Evolutionary conservation across 1,140 invertebrate genomes (phyloP).

Genomic region (Battus philenor): DNA sequence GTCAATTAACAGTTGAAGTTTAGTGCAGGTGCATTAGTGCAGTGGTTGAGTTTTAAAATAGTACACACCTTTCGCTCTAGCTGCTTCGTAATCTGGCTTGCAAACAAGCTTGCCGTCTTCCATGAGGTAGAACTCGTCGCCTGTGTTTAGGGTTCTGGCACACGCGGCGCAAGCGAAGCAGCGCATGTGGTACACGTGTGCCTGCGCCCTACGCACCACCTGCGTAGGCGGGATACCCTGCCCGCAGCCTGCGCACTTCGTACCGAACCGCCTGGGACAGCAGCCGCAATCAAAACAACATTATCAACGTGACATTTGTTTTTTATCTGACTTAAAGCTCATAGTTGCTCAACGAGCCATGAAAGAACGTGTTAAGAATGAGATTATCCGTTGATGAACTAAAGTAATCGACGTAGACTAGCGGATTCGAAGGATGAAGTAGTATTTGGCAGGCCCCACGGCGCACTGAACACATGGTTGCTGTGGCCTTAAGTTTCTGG

Average conservation of each 20-base stretch:
- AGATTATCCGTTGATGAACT: no score
- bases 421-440: no score
- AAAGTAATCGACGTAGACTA: no score
- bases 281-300: slow-evolving; percentile 70
- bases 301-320: slow-evolving; percentile 64
- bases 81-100: slow-evolving; percentile 97
- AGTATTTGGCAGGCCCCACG: no score
- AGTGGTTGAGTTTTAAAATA: no score
- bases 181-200: slow-evolving; percentile 97
- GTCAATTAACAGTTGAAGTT: no score
- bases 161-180: slow-evolving; percentile 98
- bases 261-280: slow-evolving; percentile 94
- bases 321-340: background rate
- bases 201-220: slow-evolving; percentile 94
- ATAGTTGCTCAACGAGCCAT: background rate
- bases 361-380: background rate
- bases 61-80: slow-evolving; percentile 89
- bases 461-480: no score
- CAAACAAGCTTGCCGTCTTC: slow-evolving; percentile 98
- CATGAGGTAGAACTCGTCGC: slow-evolving; percentile 98
- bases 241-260: slow-evolving; percentile 97
- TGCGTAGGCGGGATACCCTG: slow-evolving; percentile 97
- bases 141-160: slow-evolving; percentile 95
- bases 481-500: no score
- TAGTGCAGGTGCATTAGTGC: no score